Evolutionary conservation across 2,888 invertebrate genomes (phyloP), one percentile per base, ranked within the genome.

Genomic region (Cremastobaeus sp.): DNA sequence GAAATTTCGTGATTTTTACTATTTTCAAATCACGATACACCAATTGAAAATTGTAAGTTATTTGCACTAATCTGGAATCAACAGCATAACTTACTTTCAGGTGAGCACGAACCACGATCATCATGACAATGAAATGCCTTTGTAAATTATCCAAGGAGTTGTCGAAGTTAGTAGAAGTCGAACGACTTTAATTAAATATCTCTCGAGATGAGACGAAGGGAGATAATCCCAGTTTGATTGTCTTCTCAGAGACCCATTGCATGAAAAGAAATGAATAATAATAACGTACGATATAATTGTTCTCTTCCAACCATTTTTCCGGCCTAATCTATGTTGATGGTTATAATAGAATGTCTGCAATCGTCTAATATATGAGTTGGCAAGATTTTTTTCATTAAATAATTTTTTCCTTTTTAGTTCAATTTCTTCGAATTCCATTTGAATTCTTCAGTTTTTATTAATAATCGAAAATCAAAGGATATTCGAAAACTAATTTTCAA

Each of bases 141-240:
- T 74, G 78, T 83, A 83, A 86, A 80, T 85, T 84, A 85, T 85
- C 82, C 77, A 76, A 80, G 59, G 81, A 84, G 81, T 86, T 86
- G 79, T 79, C 77, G 75, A 84, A 83, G 82, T 85, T 80, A 72
- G 71, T 75, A 72, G 78, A 76, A 76, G 79, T 83, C 84, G 84
- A 85, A 85, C 82, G 84, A 84, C 83, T 85, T 86, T 86, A 83
- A 86, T 86, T 84, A 84, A 85, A 86, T 84, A 85, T 85, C 86
- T 83, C 77, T 78, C 77, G 57, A 76, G 76, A 73, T 65, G 74
- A 78, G 80, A 79, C 72, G 79, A 78, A 79, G 74, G 77, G 65
- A 75, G 72, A 78, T 81, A 83, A 84, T 84, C 77, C 76, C 55
- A 65, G 69, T 79, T 82, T 79, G 81, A 82, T 84, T 82, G 81